Percentiles rank a stretch among this genome's conserved stretches.
These are phyloP conservation scores for Eurypyga helias DNA, from an alignment of 2,113 vertebrate species.

Conservation along the genomic window DNA sequence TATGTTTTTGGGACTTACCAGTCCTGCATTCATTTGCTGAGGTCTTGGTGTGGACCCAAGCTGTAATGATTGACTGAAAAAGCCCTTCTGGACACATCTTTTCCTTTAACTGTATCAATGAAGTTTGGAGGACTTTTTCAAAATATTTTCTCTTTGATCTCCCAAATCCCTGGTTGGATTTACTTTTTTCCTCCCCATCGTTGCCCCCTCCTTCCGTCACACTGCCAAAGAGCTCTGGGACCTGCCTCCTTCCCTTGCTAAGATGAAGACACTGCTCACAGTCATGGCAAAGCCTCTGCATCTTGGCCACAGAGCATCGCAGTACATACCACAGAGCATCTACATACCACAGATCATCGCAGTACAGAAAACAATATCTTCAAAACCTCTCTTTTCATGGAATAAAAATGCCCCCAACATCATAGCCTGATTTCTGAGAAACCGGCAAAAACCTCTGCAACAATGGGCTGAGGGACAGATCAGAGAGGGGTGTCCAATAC, in stretches of 20 bases:
- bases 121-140: background rate
- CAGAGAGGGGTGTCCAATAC: background rate
- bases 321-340: background rate
- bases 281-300: background rate
- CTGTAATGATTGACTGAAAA: background rate
- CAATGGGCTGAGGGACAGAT: accelerated
- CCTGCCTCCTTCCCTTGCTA: background rate
- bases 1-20: background rate
- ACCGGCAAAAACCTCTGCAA: background rate
- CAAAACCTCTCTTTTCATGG: background rate
- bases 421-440: background rate
- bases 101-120: background rate
- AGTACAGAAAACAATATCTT: background rate
- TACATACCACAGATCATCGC: background rate
- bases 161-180: background rate
- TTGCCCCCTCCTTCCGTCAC: background rate
- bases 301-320: background rate
- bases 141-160: background rate
- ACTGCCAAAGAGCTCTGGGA: background rate
- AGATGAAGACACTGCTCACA: background rate
- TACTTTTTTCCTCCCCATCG: background rate
- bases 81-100: background rate
- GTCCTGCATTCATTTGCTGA: background rate
- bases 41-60: background rate
- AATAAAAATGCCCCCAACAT: accelerated